These are phyloP conservation scores for Sylvia atricapilla DNA, from an alignment of 2,113 vertebrate species.

Conservation along the genomic window DNA sequence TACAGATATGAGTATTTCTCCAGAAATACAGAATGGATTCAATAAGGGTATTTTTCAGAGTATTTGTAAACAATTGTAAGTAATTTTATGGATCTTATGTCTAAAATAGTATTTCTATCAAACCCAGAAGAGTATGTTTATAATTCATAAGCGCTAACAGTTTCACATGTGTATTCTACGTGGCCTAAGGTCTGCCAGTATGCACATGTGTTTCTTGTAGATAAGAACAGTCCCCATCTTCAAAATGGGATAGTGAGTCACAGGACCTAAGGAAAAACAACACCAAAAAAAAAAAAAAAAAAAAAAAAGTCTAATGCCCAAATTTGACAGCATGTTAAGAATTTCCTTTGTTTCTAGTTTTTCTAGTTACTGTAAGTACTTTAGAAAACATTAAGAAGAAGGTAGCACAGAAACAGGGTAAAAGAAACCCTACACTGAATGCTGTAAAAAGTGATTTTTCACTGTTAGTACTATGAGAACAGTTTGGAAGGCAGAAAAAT, in stretches of 20 bases:
- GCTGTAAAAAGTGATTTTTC: neutral
- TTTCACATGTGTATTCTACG: neutral
- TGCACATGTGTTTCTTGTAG: conserved; percentile 15
- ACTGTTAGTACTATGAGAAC: neutral
- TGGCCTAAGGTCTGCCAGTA: neutral
- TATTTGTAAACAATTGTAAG: neutral
- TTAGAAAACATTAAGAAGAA: neutral
- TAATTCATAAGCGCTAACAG: neutral
- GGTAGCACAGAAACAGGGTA: neutral
- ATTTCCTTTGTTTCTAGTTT: neutral
- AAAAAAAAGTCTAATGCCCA: neutral
- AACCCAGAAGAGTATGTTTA: neutral
- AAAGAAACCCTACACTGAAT: neutral
- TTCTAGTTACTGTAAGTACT: neutral
- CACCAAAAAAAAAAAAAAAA: neutral
- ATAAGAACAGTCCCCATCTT: conserved; percentile 27
- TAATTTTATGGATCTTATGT: neutral
- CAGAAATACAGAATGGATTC: neutral
- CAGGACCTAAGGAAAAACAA: neutral
- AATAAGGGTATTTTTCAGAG: neutral
- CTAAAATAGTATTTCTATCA: neutral
- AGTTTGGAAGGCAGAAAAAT: neutral
- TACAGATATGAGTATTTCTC: neutral
- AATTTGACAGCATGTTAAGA: neutral
- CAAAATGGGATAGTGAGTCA: neutral